A percentile compares a stretch with the other conserved stretches of the same genome.
These are phyloP conservation scores for Alligator sinensis DNA, from an alignment of 2,113 vertebrate species.

Conservation along the genomic window DNA sequence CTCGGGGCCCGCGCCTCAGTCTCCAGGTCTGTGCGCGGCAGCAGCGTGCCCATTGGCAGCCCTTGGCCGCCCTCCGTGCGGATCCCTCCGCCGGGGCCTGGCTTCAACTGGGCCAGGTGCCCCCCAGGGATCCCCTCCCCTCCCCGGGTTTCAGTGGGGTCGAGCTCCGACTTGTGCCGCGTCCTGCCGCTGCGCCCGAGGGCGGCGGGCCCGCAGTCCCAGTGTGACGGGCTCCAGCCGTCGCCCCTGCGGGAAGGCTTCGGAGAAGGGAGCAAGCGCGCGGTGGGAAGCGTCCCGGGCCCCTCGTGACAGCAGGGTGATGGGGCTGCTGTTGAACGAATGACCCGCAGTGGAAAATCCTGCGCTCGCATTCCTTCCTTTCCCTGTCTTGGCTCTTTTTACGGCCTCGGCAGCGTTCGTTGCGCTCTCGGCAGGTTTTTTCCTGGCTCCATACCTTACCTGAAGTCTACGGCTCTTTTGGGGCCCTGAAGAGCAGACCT, in stretches of 20 bases:
- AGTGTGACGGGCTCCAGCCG: too few species aligned
- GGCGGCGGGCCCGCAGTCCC: not conserved
- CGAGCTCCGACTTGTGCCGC: too few species aligned
- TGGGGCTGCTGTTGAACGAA: not conserved
- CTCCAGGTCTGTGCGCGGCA: too few species aligned
- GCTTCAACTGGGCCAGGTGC: too few species aligned
- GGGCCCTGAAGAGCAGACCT: not conserved
- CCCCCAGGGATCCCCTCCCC: too few species aligned
- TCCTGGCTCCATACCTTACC: not conserved
- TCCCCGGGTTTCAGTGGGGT: too few species aligned
- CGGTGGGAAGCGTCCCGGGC: not conserved
- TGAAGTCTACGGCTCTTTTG: not conserved
- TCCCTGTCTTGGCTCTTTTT: not conserved
- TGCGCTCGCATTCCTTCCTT: not conserved
- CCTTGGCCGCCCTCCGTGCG: not conserved
- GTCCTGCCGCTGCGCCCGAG: not conserved
- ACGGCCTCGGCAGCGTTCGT: not conserved
- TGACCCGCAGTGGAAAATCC: not conserved
- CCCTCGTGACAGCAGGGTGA: not conserved
- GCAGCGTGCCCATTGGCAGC: not conserved
- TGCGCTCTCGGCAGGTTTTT: not conserved
- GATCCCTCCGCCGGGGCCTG: not conserved
- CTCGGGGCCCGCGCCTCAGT: not conserved
- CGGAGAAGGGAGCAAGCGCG: too few species aligned
- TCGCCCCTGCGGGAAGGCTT: not conserved